Conservation (phyloP, 2,888 invertebrate genomes). For the Thymelicus sylvestris region DNA sequence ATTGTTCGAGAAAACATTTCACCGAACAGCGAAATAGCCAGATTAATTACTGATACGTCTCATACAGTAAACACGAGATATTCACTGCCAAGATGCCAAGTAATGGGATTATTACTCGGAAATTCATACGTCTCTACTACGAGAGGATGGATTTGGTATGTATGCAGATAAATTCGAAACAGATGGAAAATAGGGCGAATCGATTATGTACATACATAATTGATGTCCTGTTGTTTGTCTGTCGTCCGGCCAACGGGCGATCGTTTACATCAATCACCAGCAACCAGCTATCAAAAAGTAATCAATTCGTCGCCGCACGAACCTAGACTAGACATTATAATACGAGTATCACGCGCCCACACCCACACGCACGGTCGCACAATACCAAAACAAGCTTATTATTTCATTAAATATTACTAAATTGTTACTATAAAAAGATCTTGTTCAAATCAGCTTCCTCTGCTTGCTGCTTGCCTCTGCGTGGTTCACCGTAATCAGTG, state of each 20-base stretch:
- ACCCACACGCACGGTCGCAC: slow-evolving; percentile 13
- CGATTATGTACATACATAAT: slow-evolving; percentile 29
- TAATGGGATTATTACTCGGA: background rate
- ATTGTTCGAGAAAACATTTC: no score
- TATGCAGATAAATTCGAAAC: background rate
- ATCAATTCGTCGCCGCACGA: slow-evolving; percentile 25
- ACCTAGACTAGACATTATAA: background rate
- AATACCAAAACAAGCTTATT: no score
- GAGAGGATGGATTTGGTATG: background rate
- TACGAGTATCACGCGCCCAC: slow-evolving; percentile 34
- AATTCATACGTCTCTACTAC: background rate
- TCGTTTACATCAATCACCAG: slow-evolving; percentile 20
- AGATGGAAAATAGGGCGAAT: slow-evolving; percentile 5
- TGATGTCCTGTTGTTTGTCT: slow-evolving; percentile 25
- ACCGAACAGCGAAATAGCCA: no score
- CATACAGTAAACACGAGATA: background rate
- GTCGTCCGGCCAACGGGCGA: slow-evolving; percentile 1
- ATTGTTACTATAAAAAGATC: no score
- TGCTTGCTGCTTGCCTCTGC: no score
- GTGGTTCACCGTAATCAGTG: no score
- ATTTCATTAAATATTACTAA: no score
- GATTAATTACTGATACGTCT: no score
- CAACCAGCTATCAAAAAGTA: slow-evolving; percentile 23
- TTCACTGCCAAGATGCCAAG: background rate
- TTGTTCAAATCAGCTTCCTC: no score